A percentile compares a stretch with the other conserved stretches of the same genome.
phyloP scores from a whole-genome alignment of 2,113 vertebrate genomes.

The Aleadryas rufinucha region DNA sequence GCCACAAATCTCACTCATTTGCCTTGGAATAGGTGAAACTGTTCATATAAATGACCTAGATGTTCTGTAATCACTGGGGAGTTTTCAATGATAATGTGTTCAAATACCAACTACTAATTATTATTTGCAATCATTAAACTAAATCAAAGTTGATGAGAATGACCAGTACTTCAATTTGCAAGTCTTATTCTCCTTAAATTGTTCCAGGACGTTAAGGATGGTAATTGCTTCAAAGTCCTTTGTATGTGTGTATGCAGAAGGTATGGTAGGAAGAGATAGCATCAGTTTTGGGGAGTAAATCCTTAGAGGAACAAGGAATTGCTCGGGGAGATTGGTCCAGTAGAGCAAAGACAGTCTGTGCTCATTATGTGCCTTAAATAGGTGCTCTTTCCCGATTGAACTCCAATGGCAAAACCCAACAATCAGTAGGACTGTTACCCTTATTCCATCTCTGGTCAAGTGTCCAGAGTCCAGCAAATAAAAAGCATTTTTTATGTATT shows the following conservation, averaged over 20 bases:
- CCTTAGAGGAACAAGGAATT: background rate
- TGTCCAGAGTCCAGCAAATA: background rate
- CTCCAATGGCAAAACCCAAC: background rate
- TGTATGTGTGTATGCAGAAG: background rate
- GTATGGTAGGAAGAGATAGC: background rate
- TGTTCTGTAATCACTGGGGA: background rate
- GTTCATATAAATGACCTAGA: background rate
- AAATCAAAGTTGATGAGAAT: background rate
- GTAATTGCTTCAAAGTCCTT: background rate
- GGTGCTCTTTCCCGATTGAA: accelerated
- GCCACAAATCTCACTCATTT: conserved; percentile 3
- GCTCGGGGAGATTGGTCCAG: background rate
- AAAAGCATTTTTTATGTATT: accelerated
- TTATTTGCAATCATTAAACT: conserved; percentile 18
- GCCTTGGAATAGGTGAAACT: background rate
- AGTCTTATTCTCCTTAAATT: background rate
- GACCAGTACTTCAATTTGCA: background rate
- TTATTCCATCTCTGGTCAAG: background rate
- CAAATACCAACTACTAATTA: background rate
- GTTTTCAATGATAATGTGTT: background rate
- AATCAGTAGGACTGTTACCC: background rate
- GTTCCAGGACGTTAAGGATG: background rate
- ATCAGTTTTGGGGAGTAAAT: background rate
- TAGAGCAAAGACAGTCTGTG: background rate
- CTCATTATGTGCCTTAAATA: background rate